Conservation (phyloP, 2,797 vertebrate genomes). For the Gymnothorax javanicus region DNA sequence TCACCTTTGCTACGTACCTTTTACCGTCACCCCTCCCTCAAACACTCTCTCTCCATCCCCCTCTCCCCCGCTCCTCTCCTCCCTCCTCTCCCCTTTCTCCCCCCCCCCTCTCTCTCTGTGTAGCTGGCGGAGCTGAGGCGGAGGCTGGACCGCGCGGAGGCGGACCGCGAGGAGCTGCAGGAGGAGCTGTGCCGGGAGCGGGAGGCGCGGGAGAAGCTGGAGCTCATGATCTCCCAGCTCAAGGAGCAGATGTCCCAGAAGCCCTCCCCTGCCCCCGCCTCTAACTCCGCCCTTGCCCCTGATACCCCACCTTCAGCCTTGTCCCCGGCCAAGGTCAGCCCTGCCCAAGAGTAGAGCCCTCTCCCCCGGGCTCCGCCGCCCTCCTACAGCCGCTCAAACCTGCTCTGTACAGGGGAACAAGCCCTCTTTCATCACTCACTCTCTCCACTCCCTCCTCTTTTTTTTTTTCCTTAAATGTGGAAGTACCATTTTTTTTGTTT, state of each 20-base stretch:
- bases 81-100: neutral
- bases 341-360: conserved; percentile 60
- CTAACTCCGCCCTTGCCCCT: neutral
- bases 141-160: conserved; percentile 87
- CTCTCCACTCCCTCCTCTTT: neutral
- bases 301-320: neutral
- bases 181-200: conserved; percentile 81
- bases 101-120: neutral
- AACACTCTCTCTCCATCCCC: conserved; percentile 6
- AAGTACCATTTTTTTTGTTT: conserved; percentile 65
- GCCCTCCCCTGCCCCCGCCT: conserved; percentile 32
- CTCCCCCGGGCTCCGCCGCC: conserved; percentile 21
- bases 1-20: neutral
- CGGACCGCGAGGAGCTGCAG: conserved; percentile 87
- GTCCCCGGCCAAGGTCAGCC: conserved; percentile 46
- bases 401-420: conserved; percentile 48
- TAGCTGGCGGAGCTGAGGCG: conserved; percentile 88
- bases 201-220: conserved; percentile 81
- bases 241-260: conserved; percentile 74
- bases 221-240: conserved; percentile 81
- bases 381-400: conserved; percentile 57
- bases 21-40: neutral
- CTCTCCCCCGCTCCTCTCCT: neutral
- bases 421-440: conserved; percentile 4
- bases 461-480: neutral